Conservation (phyloP, 1,140 invertebrate genomes). For the Bathynomus jamesi region DNA sequence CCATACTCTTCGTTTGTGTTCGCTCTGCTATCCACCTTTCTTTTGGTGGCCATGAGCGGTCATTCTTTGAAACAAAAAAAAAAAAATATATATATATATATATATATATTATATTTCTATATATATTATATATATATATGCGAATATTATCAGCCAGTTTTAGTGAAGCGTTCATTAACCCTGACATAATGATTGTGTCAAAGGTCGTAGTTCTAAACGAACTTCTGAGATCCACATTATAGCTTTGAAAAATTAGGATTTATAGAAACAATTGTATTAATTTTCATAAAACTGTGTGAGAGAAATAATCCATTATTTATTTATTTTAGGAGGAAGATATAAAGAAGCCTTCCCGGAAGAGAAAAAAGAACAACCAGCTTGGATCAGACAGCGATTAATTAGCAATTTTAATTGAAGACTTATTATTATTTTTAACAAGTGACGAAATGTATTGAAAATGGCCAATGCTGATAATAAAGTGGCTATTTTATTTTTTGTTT, state of each 20-base stretch:
- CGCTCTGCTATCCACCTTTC: too few species aligned
- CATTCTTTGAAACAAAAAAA: too few species aligned
- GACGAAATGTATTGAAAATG: too few species aligned
- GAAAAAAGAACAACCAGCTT: conserved; percentile 64
- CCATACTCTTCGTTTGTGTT: too few species aligned
- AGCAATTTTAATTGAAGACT: too few species aligned
- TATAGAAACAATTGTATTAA: neutral
- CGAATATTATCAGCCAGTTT: neutral
- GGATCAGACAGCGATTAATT: conserved; percentile 80
- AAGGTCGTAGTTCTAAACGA: neutral
- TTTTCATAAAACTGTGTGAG: neutral
- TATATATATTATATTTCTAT: too few species aligned
- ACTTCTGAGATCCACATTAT: neutral
- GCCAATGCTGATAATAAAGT: too few species aligned
- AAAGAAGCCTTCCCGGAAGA: conserved; percentile 61
- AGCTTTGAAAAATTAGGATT: neutral
- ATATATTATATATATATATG: neutral
- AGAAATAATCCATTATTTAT: conserved; percentile 27
- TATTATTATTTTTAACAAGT: too few species aligned
- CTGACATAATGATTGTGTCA: neutral
- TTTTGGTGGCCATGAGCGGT: too few species aligned
- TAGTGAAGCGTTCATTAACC: neutral
- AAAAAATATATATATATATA: too few species aligned
- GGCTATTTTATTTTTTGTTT: neutral
- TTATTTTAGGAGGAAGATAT: conserved; percentile 38